These are phyloP conservation scores for Apostichopus parvimensis DNA, from an alignment of 35 echinoderm and acorn worm species.

Conservation along the genomic window DNA sequence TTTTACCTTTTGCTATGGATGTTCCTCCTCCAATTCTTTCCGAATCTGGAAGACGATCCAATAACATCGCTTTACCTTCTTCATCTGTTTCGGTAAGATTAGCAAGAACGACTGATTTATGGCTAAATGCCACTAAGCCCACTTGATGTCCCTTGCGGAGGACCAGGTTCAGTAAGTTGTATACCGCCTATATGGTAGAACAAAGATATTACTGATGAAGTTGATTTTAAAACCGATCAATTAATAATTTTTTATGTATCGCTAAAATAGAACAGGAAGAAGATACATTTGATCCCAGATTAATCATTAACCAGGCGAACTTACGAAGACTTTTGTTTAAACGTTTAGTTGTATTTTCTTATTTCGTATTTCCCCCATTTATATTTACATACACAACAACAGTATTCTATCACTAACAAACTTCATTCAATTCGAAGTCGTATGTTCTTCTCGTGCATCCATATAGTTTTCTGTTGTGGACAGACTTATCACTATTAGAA, in stretches of 20 bases:
- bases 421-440: neutral
- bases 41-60: constrained; percentile 14
- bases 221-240: too few species aligned
- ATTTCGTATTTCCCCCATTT: too few species aligned
- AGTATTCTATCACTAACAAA: neutral
- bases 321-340: too few species aligned
- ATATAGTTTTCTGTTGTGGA: neutral
- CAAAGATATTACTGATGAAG: too few species aligned
- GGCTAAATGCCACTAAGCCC: constrained; percentile 25
- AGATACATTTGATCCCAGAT: too few species aligned
- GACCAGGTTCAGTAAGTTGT: constrained; percentile 35
- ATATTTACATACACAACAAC: too few species aligned
- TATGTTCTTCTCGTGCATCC: too few species aligned
- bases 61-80: neutral
- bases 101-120: neutral
- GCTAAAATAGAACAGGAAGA: too few species aligned
- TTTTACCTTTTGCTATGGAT: constrained; percentile 42
- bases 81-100: constrained; percentile 31
- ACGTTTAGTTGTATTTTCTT: too few species aligned
- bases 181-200: constrained; percentile 1
- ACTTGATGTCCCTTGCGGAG: constrained; percentile 38
- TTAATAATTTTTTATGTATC: too few species aligned
- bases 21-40: constrained; percentile 43
- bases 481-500: constrained; percentile 61
- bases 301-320: too few species aligned